Evolutionary conservation across 2,797 vertebrate genomes (phyloP).

Genomic region (Sebastes steindachneri): DNA sequence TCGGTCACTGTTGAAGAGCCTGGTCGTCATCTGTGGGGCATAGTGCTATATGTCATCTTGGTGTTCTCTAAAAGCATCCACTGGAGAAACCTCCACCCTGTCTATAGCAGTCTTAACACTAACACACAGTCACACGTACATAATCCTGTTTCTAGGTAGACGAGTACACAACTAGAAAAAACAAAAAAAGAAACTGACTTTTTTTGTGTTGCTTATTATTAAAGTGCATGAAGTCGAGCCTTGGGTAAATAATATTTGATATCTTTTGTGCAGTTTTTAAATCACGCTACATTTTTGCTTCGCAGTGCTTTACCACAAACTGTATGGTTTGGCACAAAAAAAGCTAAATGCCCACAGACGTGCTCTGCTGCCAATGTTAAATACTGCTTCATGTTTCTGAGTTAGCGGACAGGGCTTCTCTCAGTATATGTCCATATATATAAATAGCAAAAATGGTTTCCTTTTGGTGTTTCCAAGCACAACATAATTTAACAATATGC

Average conservation of each 20-base stretch:
- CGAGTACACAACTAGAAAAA: constrained; percentile 73
- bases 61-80: constrained; percentile 87
- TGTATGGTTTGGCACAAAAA: constrained; percentile 87
- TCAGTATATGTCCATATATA: constrained; percentile 82
- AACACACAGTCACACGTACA: constrained; percentile 82
- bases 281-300: constrained; percentile 87
- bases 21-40: constrained; percentile 84
- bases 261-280: constrained; percentile 84
- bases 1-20: constrained; percentile 63
- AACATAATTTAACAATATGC: constrained; percentile 90
- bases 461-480: constrained; percentile 94
- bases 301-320: constrained; percentile 91
- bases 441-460: constrained; percentile 86
- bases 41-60: constrained; percentile 85
- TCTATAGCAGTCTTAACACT: constrained; percentile 90
- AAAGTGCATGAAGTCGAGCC: constrained; percentile 97
- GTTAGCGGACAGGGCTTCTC: constrained; percentile 91
- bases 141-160: constrained; percentile 92
- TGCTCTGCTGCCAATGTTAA: constrained; percentile 90
- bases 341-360: constrained; percentile 73
- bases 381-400: constrained; percentile 91
- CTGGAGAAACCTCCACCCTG: constrained; percentile 88
- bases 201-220: constrained; percentile 95
- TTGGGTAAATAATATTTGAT: constrained; percentile 91
- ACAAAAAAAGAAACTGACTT: constrained; percentile 81